Evolutionary conservation across 53 echinoderm and acorn worm genomes (phyloP).

Genomic region (Paracentrotus lividus): DNA sequence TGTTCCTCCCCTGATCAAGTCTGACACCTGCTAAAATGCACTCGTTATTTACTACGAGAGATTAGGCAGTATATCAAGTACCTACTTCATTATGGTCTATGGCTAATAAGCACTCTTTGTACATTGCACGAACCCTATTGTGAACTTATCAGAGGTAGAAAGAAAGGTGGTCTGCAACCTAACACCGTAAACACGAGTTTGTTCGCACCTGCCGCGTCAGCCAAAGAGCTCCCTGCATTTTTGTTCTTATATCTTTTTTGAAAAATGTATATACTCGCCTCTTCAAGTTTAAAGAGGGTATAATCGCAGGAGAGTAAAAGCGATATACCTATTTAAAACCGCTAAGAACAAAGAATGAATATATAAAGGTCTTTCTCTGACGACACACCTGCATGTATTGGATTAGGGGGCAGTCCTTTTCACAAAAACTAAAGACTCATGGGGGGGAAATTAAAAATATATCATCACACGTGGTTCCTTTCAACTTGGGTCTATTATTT

Average conservation of each 20-base stretch:
- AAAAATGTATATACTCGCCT: slow-evolving; percentile 24
- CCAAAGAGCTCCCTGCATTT: not conserved
- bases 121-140: slow-evolving; percentile 39
- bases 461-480: slow-evolving; percentile 3
- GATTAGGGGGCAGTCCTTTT: not conserved
- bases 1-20: not conserved
- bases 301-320: not conserved
- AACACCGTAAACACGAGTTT: not conserved
- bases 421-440: not conserved
- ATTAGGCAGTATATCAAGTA: slow-evolving; percentile 39
- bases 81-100: slow-evolving; percentile 39
- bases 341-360: slow-evolving; percentile 53
- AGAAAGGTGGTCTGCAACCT: not conserved
- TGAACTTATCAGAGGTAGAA: slow-evolving; percentile 2
- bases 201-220: slow-evolving; percentile 42
- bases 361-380: not conserved
- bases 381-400: slow-evolving; percentile 10
- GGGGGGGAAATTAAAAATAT: not conserved
- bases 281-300: slow-evolving; percentile 59
- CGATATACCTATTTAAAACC: not conserved
- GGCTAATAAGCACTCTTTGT: slow-evolving; percentile 38
- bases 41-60: slow-evolving; percentile 37
- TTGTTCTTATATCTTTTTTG: slow-evolving; percentile 23
- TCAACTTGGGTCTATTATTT: slow-evolving; percentile 41
- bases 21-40: slow-evolving; percentile 32